A percentile compares a stretch with the other conserved stretches of the same genome.
Conservation (phyloP, 2,113 vertebrate species). For the Tetrao urogallus region DNA sequence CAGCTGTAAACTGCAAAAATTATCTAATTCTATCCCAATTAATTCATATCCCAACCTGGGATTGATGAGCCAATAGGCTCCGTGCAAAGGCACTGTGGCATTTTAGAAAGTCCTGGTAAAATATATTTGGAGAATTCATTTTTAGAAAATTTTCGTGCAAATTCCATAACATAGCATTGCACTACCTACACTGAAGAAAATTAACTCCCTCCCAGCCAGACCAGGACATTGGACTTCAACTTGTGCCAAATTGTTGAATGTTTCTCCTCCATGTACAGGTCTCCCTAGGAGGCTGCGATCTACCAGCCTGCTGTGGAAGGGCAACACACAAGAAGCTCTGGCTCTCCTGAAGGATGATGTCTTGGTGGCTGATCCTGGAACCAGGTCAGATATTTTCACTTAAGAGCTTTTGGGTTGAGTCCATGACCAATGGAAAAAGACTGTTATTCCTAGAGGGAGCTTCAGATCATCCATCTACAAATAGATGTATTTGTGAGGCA, state of each 20-base stretch:
- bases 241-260: neutral
- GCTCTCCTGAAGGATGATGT: slow-evolving; percentile 86
- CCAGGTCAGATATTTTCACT: slow-evolving; percentile 76
- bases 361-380: slow-evolving; percentile 89
- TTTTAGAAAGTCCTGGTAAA: neutral
- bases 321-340: slow-evolving; percentile 83
- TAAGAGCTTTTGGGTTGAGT: rapidly evolving
- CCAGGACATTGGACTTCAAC: neutral
- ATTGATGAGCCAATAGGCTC: neutral
- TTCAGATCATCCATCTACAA: neutral
- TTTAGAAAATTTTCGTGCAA: neutral
- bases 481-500: no score
- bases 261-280: slow-evolving; percentile 66
- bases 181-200: neutral
- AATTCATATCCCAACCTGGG: neutral
- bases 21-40: neutral
- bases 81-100: neutral
- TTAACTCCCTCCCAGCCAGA: neutral
- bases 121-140: neutral
- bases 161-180: neutral
- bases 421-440: neutral
- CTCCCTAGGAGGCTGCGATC: slow-evolving; percentile 87
- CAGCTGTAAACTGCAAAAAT: neutral
- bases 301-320: slow-evolving; percentile 88
- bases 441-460: neutral